These are phyloP conservation scores for Leucoma salicis DNA, from an alignment of 2,888 invertebrate genomes.

Conservation along the genomic window DNA sequence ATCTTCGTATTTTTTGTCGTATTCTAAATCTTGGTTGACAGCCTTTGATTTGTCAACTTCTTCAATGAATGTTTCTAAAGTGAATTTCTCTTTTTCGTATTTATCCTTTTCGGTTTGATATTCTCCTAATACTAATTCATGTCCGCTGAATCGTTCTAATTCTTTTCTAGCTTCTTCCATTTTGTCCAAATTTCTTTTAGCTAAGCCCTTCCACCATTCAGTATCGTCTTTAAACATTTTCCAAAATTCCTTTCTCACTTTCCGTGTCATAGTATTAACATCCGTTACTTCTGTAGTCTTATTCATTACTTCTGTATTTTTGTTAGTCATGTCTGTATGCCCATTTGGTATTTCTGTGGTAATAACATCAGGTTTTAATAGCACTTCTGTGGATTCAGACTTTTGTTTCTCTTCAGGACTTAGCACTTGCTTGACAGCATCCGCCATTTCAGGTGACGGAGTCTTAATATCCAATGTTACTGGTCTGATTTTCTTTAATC, in stretches of 20 bases:
- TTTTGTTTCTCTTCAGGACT: conserved; percentile 53
- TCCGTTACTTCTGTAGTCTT: not conserved
- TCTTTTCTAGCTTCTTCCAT: conserved; percentile 73
- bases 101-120: conserved; percentile 58
- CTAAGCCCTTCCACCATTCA: conserved; percentile 75
- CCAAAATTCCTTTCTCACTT: conserved; percentile 64
- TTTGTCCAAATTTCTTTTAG: conserved; percentile 70
- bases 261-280: conserved; percentile 38
- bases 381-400: conserved; percentile 38
- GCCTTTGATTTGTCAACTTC: conserved; percentile 70
- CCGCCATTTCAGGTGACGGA: conserved; percentile 28
- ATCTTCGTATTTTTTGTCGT: conserved; percentile 73
- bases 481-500: conserved; percentile 65
- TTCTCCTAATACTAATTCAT: conserved; percentile 68
- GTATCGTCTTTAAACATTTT: conserved; percentile 73
- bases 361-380: not conserved
- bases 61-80: conserved; percentile 64
- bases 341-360: not conserved
- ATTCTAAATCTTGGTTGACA: conserved; percentile 63
- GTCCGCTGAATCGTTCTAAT: conserved; percentile 70
- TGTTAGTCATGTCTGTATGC: not conserved
- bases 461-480: conserved; percentile 46
- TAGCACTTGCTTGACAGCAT: conserved; percentile 26
- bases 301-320: not conserved
- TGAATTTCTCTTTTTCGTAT: conserved; percentile 64